Evolutionary conservation across 2,113 vertebrate species (phyloP).

Genomic region (Sterrhoptilus dennistouni): DNA sequence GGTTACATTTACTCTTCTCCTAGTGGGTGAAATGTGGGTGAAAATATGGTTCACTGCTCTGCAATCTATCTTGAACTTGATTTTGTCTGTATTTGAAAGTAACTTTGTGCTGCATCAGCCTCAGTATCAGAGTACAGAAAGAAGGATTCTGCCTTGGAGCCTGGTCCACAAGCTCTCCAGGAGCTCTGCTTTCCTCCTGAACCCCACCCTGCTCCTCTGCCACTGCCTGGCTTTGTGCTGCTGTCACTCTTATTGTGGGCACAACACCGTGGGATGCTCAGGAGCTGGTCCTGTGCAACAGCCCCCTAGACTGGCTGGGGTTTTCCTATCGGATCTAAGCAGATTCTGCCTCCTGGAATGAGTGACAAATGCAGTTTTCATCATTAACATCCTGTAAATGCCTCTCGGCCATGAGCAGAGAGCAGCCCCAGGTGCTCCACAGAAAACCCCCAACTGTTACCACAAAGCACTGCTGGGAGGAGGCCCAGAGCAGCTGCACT

Average conservation of each 20-base stretch:
- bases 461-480: neutral
- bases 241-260: neutral
- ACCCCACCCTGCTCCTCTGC: neutral
- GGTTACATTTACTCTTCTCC: neutral
- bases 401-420: neutral
- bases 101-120: neutral
- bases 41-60: neutral
- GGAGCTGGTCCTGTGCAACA: neutral
- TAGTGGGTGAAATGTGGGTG: neutral
- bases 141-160: neutral
- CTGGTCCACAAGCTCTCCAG: neutral
- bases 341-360: neutral
- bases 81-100: neutral
- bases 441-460: no score
- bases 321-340: neutral
- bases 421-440: neutral
- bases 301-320: neutral
- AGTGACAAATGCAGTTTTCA: neutral
- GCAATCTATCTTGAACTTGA: neutral
- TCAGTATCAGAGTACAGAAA: neutral
- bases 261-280: accelerated
- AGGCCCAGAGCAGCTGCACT: neutral
- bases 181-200: neutral
- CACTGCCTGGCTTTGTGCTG: neutral
- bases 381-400: accelerated